Percentiles rank a stretch among this genome's conserved stretches.
These are phyloP conservation scores for Avahi laniger DNA, from an alignment of 2,797 vertebrate species.

Conservation along the genomic window DNA sequence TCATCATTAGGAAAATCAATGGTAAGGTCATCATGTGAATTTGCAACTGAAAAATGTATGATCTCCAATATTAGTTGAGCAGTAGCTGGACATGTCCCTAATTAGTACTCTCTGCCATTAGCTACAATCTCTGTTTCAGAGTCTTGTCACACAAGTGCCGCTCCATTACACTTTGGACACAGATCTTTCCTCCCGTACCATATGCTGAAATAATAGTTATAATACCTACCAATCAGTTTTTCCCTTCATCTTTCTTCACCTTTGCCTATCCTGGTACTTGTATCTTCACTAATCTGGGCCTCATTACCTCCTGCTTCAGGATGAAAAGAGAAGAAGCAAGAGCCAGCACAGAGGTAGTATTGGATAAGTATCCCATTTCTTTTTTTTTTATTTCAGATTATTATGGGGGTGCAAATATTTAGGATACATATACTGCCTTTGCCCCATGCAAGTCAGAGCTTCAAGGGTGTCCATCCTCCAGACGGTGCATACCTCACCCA, in stretches of 20 bases:
- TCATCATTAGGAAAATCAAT: not conserved
- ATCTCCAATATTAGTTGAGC: not conserved
- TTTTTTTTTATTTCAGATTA: not conserved
- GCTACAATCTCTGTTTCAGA: not conserved
- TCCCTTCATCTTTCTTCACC: not conserved
- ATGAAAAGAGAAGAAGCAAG: not conserved
- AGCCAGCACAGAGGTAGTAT: not conserved
- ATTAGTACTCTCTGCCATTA: not conserved
- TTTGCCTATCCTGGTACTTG: not conserved
- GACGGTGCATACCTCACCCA: too few species aligned
- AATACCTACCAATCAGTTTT: not conserved
- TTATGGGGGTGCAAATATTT: too few species aligned
- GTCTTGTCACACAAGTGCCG: not conserved
- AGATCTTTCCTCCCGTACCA: not conserved
- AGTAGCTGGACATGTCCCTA: too few species aligned
- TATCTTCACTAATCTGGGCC: not conserved
- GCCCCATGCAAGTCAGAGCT: too few species aligned
- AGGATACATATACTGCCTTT: too few species aligned
- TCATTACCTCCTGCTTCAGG: not conserved
- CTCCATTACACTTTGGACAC: not conserved
- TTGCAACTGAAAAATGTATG: not conserved
- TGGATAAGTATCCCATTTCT: not conserved
- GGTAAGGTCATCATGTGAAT: not conserved
- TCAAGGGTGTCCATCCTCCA: too few species aligned
- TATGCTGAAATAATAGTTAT: not conserved